Base-by-base conservation (phyloP, 2,797 vertebrate species). In the Acanthurus leucopareius region DNA sequence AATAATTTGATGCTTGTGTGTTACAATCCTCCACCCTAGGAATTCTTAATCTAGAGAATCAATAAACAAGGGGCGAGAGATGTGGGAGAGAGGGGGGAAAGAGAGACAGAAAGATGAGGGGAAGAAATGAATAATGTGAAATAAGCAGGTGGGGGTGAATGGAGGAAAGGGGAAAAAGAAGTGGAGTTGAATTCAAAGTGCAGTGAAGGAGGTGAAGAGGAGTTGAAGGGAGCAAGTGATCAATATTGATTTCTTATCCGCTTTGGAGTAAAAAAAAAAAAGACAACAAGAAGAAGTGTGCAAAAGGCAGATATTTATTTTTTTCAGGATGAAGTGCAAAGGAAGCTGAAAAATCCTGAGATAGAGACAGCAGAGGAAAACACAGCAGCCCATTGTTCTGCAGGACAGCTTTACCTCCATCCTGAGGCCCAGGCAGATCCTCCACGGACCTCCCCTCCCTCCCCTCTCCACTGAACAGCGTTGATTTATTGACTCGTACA, bases 1-100 rank as follows among this genome's bases (percentile, higher is more conserved):
- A 99, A 99, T 99, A 98, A 99, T 99, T 99, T 98, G 97, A 98
- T 99, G 98, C 97, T 99, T 97, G 97, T 99, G 97, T 98, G 97
- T 99, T 98, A 98, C 97, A 97, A 97, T 99, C 97, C 97, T 96
- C 96, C 97, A 97, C 96, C 93, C 95, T 91, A 97, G 97, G 97
- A 94, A 98, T 99, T 97, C 97, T 97, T 99, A 98, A 99, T 99
- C 98, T 99, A 97, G 97, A 99, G 97, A 98, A 99, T 99, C 97
- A 99, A 99, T 99, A 99, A 99, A 99, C 98, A 99, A 99, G 94
- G 95, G 95, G 95, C 95, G 95, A 96, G 96, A 94, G 87, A 75
- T 69, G 77, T 84, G 87, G 62, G 84, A 75, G 83, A 80, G 82
- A 58, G 64, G 38, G 28, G 19, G 48, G 25, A 25, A 49, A 49